These are phyloP conservation scores for Rapana venosa DNA, from an alignment of 2,888 invertebrate genomes.

Conservation along the genomic window DNA sequence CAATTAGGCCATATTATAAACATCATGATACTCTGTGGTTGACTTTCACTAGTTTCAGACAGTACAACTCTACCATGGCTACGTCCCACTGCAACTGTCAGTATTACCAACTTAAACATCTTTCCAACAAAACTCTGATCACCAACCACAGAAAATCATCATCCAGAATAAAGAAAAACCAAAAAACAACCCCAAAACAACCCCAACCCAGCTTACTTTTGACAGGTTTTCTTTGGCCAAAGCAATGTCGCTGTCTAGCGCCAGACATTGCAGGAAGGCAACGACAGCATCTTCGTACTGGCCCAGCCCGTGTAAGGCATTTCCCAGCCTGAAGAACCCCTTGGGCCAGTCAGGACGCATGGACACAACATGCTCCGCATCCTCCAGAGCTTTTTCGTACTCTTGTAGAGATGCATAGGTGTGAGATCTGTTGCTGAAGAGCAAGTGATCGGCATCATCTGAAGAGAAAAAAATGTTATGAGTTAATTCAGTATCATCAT, in stretches of 20 bases:
- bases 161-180: neutral
- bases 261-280: slow-evolving; percentile 81
- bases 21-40: too few relatives aligned
- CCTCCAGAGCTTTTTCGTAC: slow-evolving; percentile 83
- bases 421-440: slow-evolving; percentile 84
- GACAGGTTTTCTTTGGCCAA: slow-evolving; percentile 81
- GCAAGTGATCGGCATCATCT: slow-evolving; percentile 81
- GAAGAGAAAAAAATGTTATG: neutral
- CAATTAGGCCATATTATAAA: too few relatives aligned
- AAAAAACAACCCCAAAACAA: neutral
- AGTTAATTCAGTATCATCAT: too few relatives aligned
- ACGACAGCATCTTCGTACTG: slow-evolving; percentile 82
- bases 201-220: slow-evolving; percentile 76
- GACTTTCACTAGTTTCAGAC: too few relatives aligned
- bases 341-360: slow-evolving; percentile 85
- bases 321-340: slow-evolving; percentile 82
- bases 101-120: too few relatives aligned
- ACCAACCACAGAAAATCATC: too few relatives aligned
- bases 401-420: slow-evolving; percentile 83
- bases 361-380: slow-evolving; percentile 84
- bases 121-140: too few relatives aligned
- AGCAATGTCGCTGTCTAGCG: slow-evolving; percentile 81
- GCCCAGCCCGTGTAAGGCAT: slow-evolving; percentile 81
- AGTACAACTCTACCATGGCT: too few relatives aligned
- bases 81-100: too few relatives aligned